These are phyloP conservation scores for Peromyscus attwateri DNA, from an alignment of 2,797 vertebrate species.

Conservation along the genomic window DNA sequence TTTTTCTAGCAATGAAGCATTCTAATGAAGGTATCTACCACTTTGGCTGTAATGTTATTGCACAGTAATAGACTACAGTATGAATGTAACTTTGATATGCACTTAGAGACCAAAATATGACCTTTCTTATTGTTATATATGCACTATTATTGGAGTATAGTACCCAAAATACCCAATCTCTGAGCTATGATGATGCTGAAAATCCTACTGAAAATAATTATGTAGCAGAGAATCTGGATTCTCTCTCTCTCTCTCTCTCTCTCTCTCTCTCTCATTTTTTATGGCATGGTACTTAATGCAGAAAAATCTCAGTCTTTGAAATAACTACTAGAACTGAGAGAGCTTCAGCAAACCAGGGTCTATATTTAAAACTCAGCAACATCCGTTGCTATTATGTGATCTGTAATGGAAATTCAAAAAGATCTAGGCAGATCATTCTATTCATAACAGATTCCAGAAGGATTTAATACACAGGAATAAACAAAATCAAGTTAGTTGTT, in stretches of 20 bases:
- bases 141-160: background rate
- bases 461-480: background rate
- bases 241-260: background rate
- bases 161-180: background rate
- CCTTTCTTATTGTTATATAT: background rate
- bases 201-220: background rate
- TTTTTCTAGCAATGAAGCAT: no score
- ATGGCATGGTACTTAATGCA: background rate
- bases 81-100: background rate
- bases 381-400: background rate
- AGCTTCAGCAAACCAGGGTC: background rate
- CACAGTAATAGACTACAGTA: background rate
- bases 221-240: background rate
- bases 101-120: no score
- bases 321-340: background rate
- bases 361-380: background rate
- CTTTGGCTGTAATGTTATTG: background rate
- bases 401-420: background rate
- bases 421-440: background rate
- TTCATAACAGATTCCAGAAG: background rate
- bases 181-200: background rate
- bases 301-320: background rate
- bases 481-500: background rate
- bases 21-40: background rate
- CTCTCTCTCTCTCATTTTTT: background rate